Percentiles rank a stretch among this genome's conserved stretches.
Conservation (phyloP, 1,140 invertebrate genomes). For the Drosophila aff. region DNA sequence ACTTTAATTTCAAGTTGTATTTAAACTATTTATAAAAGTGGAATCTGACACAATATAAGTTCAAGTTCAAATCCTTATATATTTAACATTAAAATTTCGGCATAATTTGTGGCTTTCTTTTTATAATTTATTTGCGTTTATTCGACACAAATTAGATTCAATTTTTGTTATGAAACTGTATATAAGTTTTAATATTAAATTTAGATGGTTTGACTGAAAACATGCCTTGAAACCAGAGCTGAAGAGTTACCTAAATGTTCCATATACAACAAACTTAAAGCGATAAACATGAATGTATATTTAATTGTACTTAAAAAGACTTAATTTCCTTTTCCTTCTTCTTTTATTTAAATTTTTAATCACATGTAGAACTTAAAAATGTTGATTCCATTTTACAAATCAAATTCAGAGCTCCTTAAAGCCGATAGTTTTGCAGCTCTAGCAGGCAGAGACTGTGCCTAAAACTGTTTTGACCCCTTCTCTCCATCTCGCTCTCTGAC, state of each 20-base stretch:
- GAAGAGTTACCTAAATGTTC: not conserved
- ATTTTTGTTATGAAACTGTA: too few relatives aligned
- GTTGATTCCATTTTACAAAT: not conserved
- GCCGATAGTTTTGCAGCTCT: constrained; percentile 42
- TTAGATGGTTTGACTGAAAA: too few relatives aligned
- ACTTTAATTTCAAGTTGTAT: too few relatives aligned
- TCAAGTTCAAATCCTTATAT: not conserved
- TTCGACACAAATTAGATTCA: too few relatives aligned
- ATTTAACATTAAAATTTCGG: not conserved
- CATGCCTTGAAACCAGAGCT: not conserved
- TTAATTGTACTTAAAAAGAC: not conserved
- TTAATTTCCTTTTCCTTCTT: not conserved
- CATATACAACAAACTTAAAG: not conserved
- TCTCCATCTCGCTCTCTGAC: constrained; percentile 40
- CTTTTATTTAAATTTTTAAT: too few relatives aligned
- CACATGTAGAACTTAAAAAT: not conserved
- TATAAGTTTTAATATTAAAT: too few relatives aligned
- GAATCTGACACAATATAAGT: not conserved
- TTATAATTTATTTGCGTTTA: too few relatives aligned
- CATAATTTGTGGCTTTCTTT: too few relatives aligned
- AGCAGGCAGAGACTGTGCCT: constrained; percentile 4
- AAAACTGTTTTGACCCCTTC: constrained; percentile 29
- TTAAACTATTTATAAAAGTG: not conserved
- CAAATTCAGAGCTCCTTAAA: not conserved
- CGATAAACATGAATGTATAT: not conserved